Evolutionary conservation across 2,113 vertebrate genomes (phyloP), one percentile per base, ranked within the genome.

Genomic region (Podarcis cretensis): DNA sequence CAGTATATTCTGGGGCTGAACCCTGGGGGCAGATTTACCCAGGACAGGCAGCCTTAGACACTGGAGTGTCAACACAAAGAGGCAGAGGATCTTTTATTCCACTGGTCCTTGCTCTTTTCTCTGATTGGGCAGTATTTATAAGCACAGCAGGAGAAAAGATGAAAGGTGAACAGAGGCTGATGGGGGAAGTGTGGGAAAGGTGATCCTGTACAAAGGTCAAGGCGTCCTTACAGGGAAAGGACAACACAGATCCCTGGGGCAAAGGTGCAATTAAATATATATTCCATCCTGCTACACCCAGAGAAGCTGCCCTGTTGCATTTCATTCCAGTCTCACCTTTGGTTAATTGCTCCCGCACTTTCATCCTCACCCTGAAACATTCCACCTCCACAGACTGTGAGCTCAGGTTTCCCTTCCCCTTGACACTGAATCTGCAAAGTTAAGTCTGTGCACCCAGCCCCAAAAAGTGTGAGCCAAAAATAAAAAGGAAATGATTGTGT

Each of bases 161-260:
- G 80, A 84, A 81, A 75, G 71, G 86, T 65, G 87, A 85, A 84
- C 83, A 88, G 87, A 40, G 32, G 87, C 32, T 37, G 63, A 93
- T 66, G 43, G 81, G 48, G 94, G 83, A 89, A 92, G 92, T 93
- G 88, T 94, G 95, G 88, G 81, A 90, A 94, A 96, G 93, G 93
- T 92, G 89, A 95, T 88, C 89, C 94, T 96, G 96, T 89, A 69
- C 80, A 98, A 98, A 98, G 98, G 95, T 96, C 93, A 86, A 1
- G 6, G 54, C 57, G 27, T 0, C 54, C 23, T 79, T 83, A 54
- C 48, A 54, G 9, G 48, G 48, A 54, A 54, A 54, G 48, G 48
- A 54, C 48, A 54, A 54, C 48, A 9, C 9, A 54, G 48, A 54
- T 54, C 48, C 48, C 21, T 25, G 23, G 14, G 73, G 59, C 54